These are phyloP conservation scores for Fulica atra DNA, from an alignment of 2,113 vertebrate genomes.

Conservation along the genomic window DNA sequence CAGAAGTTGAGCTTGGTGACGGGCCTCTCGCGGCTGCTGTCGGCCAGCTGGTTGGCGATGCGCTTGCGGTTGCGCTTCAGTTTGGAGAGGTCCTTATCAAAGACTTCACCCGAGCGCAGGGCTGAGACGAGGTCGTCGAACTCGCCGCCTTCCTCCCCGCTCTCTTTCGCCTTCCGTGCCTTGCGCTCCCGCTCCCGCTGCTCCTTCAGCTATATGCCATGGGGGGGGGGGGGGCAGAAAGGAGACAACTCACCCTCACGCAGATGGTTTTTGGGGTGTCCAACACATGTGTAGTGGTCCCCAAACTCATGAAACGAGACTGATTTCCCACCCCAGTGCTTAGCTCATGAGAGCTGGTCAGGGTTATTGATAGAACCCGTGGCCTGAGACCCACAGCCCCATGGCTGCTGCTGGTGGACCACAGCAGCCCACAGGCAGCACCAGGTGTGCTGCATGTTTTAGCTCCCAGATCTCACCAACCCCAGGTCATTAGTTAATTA, in stretches of 20 bases:
- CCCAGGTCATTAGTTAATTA: not conserved
- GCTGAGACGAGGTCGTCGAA: constrained; percentile 98
- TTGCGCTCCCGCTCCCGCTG: constrained; percentile 94
- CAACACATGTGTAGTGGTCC: accelerated
- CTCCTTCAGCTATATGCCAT: constrained; percentile 85
- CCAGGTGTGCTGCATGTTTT: not conserved
- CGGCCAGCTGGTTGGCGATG: constrained; percentile 87
- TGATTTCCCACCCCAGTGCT: not conserved
- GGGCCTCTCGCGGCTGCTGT: constrained; percentile 89
- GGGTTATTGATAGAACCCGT: not conserved
- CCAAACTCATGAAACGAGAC: not conserved
- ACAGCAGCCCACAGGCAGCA: not conserved
- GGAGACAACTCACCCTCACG: not conserved
- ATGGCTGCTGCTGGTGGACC: not conserved
- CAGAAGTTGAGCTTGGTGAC: constrained; percentile 97
- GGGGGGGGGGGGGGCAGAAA: not conserved
- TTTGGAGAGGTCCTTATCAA: constrained; percentile 98
- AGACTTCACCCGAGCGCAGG: constrained; percentile 94
- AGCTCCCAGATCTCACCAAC: not conserved
- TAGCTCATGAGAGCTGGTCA: accelerated
- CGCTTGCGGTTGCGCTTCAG: constrained; percentile 97
- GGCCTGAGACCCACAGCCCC: not conserved
- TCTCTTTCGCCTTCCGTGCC: constrained; percentile 92
- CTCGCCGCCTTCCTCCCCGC: constrained; percentile 91
- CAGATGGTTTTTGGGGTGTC: not conserved